Evolutionary conservation across 2,888 invertebrate species (phyloP).

Genomic region (Nasonia oneida): DNA sequence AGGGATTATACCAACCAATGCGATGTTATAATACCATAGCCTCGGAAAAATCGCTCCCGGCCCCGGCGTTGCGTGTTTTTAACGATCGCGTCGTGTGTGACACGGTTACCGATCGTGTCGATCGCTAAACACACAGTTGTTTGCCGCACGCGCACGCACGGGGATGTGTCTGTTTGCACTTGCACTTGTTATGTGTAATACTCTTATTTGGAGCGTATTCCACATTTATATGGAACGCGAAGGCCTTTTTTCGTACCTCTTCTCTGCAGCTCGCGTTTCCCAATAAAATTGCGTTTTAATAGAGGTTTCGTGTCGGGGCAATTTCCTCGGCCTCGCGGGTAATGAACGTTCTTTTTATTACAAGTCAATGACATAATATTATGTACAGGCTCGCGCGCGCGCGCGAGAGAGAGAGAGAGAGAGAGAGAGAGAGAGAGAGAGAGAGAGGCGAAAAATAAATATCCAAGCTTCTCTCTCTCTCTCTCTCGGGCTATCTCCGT

Average conservation of each 20-base stretch:
- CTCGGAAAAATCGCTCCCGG: background rate
- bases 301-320: conserved; percentile 2
- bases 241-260: background rate
- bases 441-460: conserved; percentile 4
- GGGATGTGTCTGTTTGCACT: background rate
- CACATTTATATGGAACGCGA: conserved; percentile 2
- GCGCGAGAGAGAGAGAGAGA: background rate
- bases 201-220: conserved; percentile 1
- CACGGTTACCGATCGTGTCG: background rate
- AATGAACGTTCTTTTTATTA: conserved; percentile 29
- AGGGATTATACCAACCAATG: background rate
- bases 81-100: background rate
- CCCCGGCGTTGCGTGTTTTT: background rate
- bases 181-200: background rate
- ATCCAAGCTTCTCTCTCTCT: background rate
- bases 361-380: conserved; percentile 19
- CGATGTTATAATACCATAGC: background rate
- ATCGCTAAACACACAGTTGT: background rate
- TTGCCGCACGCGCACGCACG: background rate
- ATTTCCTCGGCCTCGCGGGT: background rate
- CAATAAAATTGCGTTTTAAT: conserved; percentile 11
- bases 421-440: background rate
- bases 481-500: background rate
- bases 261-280: background rate
- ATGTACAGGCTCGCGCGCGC: background rate